Conservation (phyloP, 2,113 vertebrate species). For the Cottus gobio region DNA sequence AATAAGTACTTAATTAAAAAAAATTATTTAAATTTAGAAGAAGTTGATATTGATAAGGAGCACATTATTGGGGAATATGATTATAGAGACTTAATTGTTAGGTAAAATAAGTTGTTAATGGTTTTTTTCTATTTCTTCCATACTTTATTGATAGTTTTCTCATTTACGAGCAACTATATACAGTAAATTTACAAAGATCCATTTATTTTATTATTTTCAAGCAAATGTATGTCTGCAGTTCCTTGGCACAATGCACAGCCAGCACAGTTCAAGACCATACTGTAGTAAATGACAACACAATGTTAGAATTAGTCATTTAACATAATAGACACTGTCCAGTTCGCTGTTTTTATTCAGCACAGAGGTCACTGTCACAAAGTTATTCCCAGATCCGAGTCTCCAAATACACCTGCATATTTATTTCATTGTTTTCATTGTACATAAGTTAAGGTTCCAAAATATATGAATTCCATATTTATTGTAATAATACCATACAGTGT, state of each 20-base stretch:
- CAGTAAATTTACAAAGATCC: background rate
- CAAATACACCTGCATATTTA: slow-evolving; percentile 34
- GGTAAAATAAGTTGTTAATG: background rate
- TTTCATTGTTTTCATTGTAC: slow-evolving; percentile 50
- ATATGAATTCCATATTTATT: slow-evolving; percentile 48
- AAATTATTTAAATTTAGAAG: background rate
- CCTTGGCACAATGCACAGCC: background rate
- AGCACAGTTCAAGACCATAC: background rate
- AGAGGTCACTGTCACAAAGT: background rate
- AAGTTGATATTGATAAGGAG: background rate
- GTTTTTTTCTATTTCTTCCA: background rate
- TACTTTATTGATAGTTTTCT: background rate
- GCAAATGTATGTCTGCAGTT: background rate
- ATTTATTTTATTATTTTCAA: background rate
- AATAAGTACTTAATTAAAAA: background rate
- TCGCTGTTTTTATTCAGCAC: background rate
- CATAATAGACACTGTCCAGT: too few relatives aligned
- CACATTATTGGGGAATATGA: background rate
- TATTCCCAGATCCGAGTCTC: background rate
- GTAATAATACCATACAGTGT: background rate
- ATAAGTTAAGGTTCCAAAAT: slow-evolving; percentile 19
- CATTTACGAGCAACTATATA: background rate
- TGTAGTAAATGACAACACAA: background rate
- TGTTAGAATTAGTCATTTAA: background rate
- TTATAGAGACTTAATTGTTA: background rate